Evolutionary conservation across 2,888 invertebrate species (phyloP).

Genomic region (Dichetophora obliterata): DNA sequence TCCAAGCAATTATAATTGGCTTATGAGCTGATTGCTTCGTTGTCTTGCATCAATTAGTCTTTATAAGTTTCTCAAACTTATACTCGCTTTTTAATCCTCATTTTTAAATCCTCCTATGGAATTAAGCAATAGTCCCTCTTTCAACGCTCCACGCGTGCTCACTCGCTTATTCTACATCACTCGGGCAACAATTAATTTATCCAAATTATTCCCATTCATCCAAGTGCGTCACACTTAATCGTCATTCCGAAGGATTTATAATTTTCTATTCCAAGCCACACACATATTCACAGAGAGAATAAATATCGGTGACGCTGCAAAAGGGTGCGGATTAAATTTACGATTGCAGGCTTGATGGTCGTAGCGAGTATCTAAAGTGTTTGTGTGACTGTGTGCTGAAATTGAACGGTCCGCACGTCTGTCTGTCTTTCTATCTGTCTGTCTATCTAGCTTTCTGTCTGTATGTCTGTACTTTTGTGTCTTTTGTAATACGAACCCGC

Average conservation of each 20-base stretch:
- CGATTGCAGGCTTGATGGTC: not conserved
- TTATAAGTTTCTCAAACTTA: no score
- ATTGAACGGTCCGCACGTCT: not conserved
- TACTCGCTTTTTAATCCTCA: no score
- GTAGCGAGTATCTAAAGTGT: not conserved
- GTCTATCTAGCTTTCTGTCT: not conserved
- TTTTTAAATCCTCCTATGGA: no score
- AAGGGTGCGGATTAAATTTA: constrained; percentile 32
- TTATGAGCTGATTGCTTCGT: no score
- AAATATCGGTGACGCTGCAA: constrained; percentile 15
- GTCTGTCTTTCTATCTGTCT: not conserved
- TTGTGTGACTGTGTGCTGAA: not conserved
- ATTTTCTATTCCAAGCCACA: constrained; percentile 10
- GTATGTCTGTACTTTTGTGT: not conserved
- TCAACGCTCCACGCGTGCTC: no score
- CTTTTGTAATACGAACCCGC: constrained; percentile 14
- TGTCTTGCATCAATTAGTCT: no score
- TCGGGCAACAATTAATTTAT: constrained; percentile 14
- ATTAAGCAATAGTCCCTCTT: no score
- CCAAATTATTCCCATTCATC: constrained; percentile 39
- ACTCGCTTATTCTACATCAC: no score
- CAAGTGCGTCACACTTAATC: constrained; percentile 25
- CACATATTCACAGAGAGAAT: constrained; percentile 30
- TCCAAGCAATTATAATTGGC: no score
- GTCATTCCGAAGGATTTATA: constrained; percentile 22